Conservation (phyloP, 2,797 vertebrate species). For the Premnoplex brunnescens region DNA sequence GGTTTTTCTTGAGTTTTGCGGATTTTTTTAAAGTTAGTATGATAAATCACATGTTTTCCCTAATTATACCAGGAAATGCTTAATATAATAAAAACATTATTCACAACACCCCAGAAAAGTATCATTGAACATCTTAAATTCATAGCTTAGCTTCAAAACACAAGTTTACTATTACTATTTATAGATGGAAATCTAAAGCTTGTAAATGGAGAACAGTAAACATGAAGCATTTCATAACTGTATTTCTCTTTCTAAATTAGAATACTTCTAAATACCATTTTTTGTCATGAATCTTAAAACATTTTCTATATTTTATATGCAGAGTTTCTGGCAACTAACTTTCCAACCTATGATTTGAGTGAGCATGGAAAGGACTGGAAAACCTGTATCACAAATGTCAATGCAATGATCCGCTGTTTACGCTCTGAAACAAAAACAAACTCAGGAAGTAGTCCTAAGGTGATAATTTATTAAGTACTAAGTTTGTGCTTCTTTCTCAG, state of each 20-base stretch:
- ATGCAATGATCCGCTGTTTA: slow-evolving; percentile 67
- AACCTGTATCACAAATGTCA: slow-evolving; percentile 71
- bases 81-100: not conserved
- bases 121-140: not conserved
- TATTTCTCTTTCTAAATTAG: not conserved
- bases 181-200: not conserved
- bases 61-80: not conserved
- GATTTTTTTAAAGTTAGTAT: accelerated
- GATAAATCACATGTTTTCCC: not conserved
- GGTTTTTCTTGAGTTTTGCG: not conserved
- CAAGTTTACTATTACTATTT: not conserved
- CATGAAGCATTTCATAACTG: not conserved
- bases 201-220: not conserved
- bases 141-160: not conserved
- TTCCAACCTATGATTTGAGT: slow-evolving; percentile 75
- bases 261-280: not conserved
- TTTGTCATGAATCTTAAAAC: not conserved
- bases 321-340: slow-evolving; percentile 78
- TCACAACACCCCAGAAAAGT: not conserved
- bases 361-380: slow-evolving; percentile 82
- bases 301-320: not conserved
- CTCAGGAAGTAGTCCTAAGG: slow-evolving; percentile 56
- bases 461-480: not conserved
- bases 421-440: slow-evolving; percentile 41
- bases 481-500: not conserved